phyloP scores from a whole-genome alignment of 1,140 invertebrate species.

The Wasmannia auropunctata region DNA sequence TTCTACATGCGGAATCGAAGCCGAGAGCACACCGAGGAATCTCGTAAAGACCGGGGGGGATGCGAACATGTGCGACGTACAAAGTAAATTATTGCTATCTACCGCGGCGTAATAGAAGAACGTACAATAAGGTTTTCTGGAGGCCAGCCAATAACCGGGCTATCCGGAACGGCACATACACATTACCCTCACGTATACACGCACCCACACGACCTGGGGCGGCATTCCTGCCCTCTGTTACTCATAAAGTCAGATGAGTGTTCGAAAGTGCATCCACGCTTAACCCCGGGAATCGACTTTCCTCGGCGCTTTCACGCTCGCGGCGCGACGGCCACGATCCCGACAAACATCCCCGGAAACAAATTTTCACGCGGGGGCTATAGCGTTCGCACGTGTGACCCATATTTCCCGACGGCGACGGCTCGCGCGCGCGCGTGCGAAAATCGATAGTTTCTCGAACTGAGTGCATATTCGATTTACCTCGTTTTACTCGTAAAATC shows the following conservation, averaged over 20 bases:
- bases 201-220: not conserved
- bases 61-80: constrained; percentile 56
- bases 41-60: constrained; percentile 59
- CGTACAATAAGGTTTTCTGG: constrained; percentile 71
- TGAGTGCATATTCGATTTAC: constrained; percentile 63
- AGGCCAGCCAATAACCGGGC: constrained; percentile 54
- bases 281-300: constrained; percentile 30
- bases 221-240: constrained; percentile 18
- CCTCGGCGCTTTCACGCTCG: constrained; percentile 31
- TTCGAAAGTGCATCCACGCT: constrained; percentile 52
- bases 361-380: constrained; percentile 41
- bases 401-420: constrained; percentile 45
- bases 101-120: constrained; percentile 64
- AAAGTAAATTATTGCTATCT: constrained; percentile 63
- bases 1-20: constrained; percentile 41
- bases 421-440: not conserved
- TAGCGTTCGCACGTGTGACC: constrained; percentile 48
- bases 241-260: constrained; percentile 50
- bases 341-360: constrained; percentile 5
- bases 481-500: constrained; percentile 63
- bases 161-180: constrained; percentile 5
- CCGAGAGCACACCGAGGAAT: constrained; percentile 36
- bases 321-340: not conserved
- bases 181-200: not conserved
- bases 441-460: constrained; percentile 62